Evolutionary conservation across 2,797 vertebrate species (phyloP).

Genomic region (Rhynchotus rufescens): DNA sequence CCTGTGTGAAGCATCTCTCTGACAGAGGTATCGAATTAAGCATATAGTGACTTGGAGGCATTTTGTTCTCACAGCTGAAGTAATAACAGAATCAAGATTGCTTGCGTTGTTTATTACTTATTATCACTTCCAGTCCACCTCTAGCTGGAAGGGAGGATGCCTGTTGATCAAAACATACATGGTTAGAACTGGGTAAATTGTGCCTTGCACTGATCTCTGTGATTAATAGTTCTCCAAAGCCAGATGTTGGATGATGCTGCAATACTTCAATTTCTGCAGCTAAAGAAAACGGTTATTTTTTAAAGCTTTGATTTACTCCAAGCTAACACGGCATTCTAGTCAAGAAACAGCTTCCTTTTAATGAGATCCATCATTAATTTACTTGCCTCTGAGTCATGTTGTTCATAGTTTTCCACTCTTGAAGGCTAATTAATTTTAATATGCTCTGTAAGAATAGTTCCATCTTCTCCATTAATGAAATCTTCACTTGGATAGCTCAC

Average conservation of each 20-base stretch:
- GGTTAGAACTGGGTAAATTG: neutral
- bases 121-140: neutral
- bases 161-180: neutral
- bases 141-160: neutral
- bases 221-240: neutral
- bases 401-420: conserved; percentile 23
- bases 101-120: neutral
- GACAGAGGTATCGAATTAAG: neutral
- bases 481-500: neutral
- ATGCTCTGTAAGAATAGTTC: conserved; percentile 27
- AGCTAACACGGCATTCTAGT: neutral
- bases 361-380: neutral
- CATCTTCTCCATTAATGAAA: conserved; percentile 9
- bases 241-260: neutral
- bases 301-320: neutral
- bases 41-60: neutral
- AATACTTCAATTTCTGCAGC: neutral
- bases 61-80: neutral
- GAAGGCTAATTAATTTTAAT: conserved; percentile 48
- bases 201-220: neutral
- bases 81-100: neutral
- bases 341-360: neutral
- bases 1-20: neutral
- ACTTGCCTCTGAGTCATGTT: neutral
- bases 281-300: neutral